phyloP scores from a whole-genome alignment of 1,140 invertebrate species.

The Drosophila orosa region DNA sequence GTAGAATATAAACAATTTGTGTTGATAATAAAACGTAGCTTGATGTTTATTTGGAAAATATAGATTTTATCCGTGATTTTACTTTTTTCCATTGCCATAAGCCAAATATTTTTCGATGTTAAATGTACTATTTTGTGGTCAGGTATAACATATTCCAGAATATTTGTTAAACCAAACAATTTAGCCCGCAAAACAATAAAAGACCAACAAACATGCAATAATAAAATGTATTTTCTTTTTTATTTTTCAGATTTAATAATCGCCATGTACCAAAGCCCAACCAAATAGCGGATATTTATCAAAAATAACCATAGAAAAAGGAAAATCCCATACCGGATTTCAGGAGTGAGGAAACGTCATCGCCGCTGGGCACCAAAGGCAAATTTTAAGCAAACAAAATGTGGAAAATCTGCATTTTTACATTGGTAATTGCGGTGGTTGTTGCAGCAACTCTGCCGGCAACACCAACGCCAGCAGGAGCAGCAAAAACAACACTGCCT shows the following conservation, averaged over 20 bases:
- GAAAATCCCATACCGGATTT: background rate
- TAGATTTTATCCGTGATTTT: too few relatives aligned
- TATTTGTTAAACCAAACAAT: background rate
- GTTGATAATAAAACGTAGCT: too few relatives aligned
- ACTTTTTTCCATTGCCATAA: background rate
- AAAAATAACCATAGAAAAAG: conserved; percentile 19
- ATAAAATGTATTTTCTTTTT: conserved; percentile 32
- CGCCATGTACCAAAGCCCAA: conserved; percentile 41
- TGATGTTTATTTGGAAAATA: too few relatives aligned
- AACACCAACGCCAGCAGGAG: conserved; percentile 9
- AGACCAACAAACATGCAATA: conserved; percentile 8
- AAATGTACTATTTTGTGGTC: background rate
- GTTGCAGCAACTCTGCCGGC: conserved; percentile 27
- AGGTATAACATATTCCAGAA: background rate
- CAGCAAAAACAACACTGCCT: conserved; percentile 10
- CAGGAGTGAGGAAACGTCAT: conserved; percentile 1
- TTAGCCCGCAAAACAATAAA: background rate
- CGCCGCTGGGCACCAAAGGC: conserved; percentile 1
- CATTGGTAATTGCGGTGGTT: conserved; percentile 68
- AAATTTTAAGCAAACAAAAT: conserved; percentile 51
- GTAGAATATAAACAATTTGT: too few relatives aligned
- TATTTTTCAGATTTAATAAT: conserved; percentile 32
- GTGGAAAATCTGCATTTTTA: conserved; percentile 77
- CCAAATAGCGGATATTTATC: conserved; percentile 22
- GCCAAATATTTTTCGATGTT: background rate